Evolutionary conservation across 2,113 vertebrate species (phyloP).

Genomic region (Oxygymnocypris stewartii): DNA sequence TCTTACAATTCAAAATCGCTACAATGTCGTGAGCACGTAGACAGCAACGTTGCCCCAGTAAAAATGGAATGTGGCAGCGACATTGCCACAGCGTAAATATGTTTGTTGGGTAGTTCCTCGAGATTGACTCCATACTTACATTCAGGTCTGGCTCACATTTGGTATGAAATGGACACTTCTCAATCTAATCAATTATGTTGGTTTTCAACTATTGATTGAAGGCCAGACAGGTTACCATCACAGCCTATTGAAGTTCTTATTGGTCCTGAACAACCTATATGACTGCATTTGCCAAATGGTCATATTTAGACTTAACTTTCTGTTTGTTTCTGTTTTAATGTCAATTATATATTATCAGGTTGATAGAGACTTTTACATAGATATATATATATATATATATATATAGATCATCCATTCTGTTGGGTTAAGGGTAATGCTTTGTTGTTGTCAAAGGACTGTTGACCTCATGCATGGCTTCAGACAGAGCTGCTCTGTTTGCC

Average conservation of each 20-base stretch:
- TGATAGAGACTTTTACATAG: neutral
- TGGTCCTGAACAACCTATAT: neutral
- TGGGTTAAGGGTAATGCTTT: neutral
- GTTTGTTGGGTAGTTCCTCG: neutral
- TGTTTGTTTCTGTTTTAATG: neutral
- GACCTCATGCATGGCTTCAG: conserved; percentile 4
- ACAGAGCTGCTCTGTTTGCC: conserved; percentile 16
- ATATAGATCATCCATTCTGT: neutral
- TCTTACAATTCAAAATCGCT: too few species aligned
- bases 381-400: neutral
- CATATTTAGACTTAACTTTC: neutral
- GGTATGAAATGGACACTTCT: neutral
- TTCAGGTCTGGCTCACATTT: neutral
- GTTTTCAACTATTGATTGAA: too few species aligned
- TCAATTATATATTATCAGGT: neutral
- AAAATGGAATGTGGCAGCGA: too few species aligned
- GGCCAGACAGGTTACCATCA: too few species aligned
- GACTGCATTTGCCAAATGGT: neutral
- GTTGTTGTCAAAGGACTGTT: conserved; percentile 3
- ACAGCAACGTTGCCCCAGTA: too few species aligned
- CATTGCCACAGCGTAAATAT: too few species aligned
- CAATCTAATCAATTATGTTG: neutral
- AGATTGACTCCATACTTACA: neutral
- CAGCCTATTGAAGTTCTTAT: neutral
- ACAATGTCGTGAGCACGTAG: too few species aligned